Conservation (phyloP, 2,113 vertebrate species). For the Aegotheles bennettii region DNA sequence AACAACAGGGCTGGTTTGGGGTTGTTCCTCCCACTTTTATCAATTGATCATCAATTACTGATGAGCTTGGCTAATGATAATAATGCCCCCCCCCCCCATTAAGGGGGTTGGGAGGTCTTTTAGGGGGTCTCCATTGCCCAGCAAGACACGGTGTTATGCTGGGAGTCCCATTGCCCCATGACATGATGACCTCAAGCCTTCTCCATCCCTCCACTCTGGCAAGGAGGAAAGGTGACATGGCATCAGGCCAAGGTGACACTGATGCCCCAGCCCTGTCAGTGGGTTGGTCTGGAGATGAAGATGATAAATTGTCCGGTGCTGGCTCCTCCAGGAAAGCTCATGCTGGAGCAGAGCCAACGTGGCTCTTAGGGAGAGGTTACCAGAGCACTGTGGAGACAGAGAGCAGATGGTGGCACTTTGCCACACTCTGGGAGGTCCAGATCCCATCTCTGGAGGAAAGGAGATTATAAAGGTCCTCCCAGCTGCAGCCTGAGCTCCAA, state of each 20-base stretch:
- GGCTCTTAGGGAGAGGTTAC: not conserved
- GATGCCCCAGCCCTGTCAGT: not conserved
- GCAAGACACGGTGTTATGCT: accelerated
- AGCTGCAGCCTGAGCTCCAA: not conserved
- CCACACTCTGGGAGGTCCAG: not conserved
- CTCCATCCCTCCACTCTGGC: accelerated
- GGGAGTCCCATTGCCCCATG: not conserved
- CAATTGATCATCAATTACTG: not conserved
- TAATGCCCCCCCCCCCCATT: accelerated
- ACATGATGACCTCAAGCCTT: too few species aligned
- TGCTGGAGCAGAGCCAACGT: not conserved
- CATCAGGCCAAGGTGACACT: accelerated
- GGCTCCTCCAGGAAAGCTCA: not conserved
- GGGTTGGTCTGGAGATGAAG: not conserved
- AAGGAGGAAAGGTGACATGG: accelerated
- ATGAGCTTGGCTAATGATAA: not conserved
- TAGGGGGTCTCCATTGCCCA: not conserved
- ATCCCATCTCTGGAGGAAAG: not conserved
- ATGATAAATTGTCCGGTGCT: not conserved
- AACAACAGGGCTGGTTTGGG: not conserved
- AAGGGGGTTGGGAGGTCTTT: not conserved
- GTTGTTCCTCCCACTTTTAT: not conserved
- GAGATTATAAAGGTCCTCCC: not conserved
- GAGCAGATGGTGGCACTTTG: not conserved
- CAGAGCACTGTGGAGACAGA: not conserved